Conservation (phyloP, 2,113 vertebrate genomes). For the Irena cyanogastra region DNA sequence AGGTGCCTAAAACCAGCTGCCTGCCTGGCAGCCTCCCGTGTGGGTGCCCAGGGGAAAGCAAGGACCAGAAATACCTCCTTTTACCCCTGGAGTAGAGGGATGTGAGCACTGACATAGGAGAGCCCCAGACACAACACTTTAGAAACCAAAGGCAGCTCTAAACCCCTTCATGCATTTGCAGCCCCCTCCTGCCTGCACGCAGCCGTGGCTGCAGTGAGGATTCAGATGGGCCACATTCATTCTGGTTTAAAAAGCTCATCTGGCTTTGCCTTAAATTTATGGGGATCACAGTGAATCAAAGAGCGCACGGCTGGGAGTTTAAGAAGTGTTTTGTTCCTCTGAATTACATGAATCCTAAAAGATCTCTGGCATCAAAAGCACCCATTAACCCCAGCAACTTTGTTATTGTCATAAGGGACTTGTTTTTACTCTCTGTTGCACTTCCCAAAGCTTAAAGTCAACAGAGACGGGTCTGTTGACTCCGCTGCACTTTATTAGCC, state of each 20-base stretch:
- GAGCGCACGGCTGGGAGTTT: not conserved
- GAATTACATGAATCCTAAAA: constrained; percentile 37
- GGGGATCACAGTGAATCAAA: constrained; percentile 24
- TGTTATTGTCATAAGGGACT: constrained; percentile 44
- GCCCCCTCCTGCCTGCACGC: not conserved
- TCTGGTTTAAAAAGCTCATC: constrained; percentile 16
- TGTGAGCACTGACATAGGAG: not conserved
- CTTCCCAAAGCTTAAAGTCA: constrained; percentile 39
- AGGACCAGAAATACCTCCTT: not conserved
- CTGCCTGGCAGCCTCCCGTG: not conserved
- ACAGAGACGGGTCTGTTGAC: constrained; percentile 41
- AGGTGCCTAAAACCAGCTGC: not conserved
- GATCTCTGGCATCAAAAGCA: constrained; percentile 19
- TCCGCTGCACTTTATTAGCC: not conserved
- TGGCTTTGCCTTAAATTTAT: constrained; percentile 13
- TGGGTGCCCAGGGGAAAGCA: not conserved
- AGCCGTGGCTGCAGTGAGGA: not conserved
- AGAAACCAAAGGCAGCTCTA: not conserved
- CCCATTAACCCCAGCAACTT: constrained; percentile 21
- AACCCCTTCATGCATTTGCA: not conserved
- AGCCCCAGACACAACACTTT: not conserved
- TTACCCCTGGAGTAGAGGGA: not conserved
- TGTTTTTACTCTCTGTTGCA: constrained; percentile 34
- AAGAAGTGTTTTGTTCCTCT: constrained; percentile 29
- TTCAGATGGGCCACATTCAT: not conserved